A percentile compares a stretch with the other conserved stretches of the same genome.
Evolutionary conservation across 2,797 vertebrate species (phyloP).

Genomic region (Fundulus diaphanus): DNA sequence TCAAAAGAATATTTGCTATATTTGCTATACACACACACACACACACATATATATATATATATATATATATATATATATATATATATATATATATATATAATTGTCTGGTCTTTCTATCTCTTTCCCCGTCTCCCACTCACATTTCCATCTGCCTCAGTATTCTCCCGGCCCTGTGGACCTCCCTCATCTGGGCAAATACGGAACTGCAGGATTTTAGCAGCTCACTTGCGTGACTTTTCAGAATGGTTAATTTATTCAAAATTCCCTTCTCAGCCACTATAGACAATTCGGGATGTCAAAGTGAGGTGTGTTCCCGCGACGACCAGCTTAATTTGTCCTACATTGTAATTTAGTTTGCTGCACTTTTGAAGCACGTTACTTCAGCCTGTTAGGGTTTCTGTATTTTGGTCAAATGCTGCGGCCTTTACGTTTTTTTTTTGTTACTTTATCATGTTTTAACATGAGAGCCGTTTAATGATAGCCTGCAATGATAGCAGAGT

Average conservation of each 20-base stretch:
- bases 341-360: neutral
- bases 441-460: neutral
- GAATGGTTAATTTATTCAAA: neutral
- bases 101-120: neutral
- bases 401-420: too few relatives aligned
- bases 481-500: neutral
- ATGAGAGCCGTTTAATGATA: neutral
- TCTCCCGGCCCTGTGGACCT: slow-evolving; percentile 46
- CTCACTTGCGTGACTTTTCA: neutral
- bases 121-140: slow-evolving; percentile 11
- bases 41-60: too few relatives aligned
- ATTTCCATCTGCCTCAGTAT: neutral
- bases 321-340: neutral
- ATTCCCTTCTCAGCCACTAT: neutral
- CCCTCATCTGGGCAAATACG: slow-evolving; percentile 78
- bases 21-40: too few relatives aligned
- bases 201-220: slow-evolving; percentile 61
- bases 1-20: too few relatives aligned
- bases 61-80: too few relatives aligned
- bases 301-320: neutral
- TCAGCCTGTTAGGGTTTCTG: neutral
- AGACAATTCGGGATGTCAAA: neutral
- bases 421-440: neutral
- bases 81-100: too few relatives aligned
- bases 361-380: neutral